Percentiles rank a stretch among this genome's conserved stretches.
Evolutionary conservation across 2,797 vertebrate genomes (phyloP).

Genomic region (Caiman crocodilus): DNA sequence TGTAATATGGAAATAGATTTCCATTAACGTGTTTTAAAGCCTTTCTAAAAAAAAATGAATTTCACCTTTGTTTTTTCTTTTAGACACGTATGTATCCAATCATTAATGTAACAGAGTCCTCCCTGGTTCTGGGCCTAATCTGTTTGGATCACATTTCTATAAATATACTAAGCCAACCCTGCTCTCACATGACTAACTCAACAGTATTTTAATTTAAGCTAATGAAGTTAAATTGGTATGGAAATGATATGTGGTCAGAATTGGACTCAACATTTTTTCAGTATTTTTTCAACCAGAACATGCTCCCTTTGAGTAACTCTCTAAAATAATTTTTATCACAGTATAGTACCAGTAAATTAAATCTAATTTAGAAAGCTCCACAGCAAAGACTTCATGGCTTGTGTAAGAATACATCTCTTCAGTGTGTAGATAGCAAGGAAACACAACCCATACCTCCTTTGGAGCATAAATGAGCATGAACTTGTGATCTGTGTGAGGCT

Average conservation of each 20-base stretch:
- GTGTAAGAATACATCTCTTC: conserved; percentile 58
- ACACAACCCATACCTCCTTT: conserved; percentile 83
- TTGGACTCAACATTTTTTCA: not conserved
- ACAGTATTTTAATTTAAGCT: not conserved
- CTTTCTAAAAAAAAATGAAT: not conserved
- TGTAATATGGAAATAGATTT: not conserved
- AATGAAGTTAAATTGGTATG: conserved; percentile 6
- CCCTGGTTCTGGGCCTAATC: not conserved
- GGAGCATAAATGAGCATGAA: conserved; percentile 89
- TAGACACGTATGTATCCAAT: not conserved
- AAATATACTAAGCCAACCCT: conserved; percentile 1
- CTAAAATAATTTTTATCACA: conserved; percentile 34
- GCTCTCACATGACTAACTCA: not conserved
- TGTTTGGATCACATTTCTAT: not conserved
- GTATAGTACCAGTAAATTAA: conserved; percentile 26
- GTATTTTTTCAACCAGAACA: conserved; percentile 55
- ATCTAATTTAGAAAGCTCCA: conserved; percentile 42
- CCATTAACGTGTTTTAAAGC: not conserved
- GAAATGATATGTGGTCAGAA: conserved; percentile 57
- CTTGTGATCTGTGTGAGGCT: conserved; percentile 83
- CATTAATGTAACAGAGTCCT: not conserved
- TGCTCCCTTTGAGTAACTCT: conserved; percentile 37
- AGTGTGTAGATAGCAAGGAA: conserved; percentile 39
- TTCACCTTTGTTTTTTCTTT: not conserved
- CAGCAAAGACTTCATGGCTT: conserved; percentile 48